Conservation (phyloP, 2,797 vertebrate species). For the Erethizon dorsatum region DNA sequence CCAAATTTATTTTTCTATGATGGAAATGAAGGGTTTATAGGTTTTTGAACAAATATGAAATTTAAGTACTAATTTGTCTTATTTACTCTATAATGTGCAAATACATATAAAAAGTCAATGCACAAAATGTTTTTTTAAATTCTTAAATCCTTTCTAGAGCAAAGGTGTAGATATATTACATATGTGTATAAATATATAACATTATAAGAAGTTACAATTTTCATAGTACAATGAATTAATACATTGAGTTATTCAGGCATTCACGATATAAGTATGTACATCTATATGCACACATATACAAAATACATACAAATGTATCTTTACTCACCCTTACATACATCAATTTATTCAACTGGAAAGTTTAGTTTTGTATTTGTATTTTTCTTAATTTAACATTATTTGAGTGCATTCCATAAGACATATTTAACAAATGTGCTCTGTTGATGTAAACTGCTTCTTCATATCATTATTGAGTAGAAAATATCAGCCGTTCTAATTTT, state of each 20-base stretch:
- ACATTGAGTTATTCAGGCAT: slow-evolving; percentile 38
- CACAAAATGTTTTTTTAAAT: slow-evolving; percentile 39
- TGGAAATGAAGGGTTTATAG: slow-evolving; percentile 61
- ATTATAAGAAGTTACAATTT: slow-evolving; percentile 17
- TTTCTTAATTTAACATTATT: slow-evolving; percentile 52
- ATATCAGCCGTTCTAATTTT: slow-evolving; percentile 44
- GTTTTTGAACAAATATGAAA: slow-evolving; percentile 48
- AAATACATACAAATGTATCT: neutral
- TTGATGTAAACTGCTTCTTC: slow-evolving; percentile 30
- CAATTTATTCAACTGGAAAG: slow-evolving; percentile 54
- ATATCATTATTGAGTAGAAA: slow-evolving; percentile 10
- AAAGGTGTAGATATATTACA: slow-evolving; percentile 24
- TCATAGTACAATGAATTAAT: neutral
- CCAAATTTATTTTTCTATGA: slow-evolving; percentile 54
- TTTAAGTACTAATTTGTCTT: slow-evolving; percentile 70
- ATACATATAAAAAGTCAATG: slow-evolving; percentile 53
- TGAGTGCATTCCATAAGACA: slow-evolving; percentile 1
- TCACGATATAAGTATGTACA: neutral
- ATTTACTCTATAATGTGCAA: slow-evolving; percentile 25
- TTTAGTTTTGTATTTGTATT: slow-evolving; percentile 40
- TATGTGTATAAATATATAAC: neutral
- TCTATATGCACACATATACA: neutral
- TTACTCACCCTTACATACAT: neutral
- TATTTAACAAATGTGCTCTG: slow-evolving; percentile 38
- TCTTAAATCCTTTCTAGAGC: slow-evolving; percentile 44